Evolutionary conservation across 2,113 vertebrate species (phyloP).

Genomic region (Proterorhinus semilunaris): DNA sequence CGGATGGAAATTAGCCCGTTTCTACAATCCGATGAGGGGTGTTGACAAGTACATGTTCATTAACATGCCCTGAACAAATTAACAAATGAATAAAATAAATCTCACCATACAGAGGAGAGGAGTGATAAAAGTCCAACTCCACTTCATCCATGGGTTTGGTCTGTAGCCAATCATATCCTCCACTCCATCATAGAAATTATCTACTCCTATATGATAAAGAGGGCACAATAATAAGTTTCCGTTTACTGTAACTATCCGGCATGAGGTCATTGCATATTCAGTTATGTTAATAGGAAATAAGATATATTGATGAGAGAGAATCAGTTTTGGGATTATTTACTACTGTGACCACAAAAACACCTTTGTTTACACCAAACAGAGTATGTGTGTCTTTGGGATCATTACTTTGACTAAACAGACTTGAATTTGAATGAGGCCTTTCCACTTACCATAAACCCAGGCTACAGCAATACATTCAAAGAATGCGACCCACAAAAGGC

Average conservation of each 20-base stretch:
- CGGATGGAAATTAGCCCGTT: no score
- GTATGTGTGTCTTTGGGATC: conserved; percentile 27
- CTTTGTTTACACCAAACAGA: conserved; percentile 46
- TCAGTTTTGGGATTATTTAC: conserved; percentile 49
- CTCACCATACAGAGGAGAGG: conserved; percentile 91
- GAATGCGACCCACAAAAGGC: conserved; percentile 99
- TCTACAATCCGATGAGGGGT: no score
- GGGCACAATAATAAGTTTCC: background rate
- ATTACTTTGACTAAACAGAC: conserved; percentile 38
- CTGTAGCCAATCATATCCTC: conserved; percentile 99
- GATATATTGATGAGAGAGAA: conserved; percentile 27
- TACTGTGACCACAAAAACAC: conserved; percentile 39
- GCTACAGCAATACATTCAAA: conserved; percentile 99
- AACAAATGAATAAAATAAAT: background rate
- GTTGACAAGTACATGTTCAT: no score
- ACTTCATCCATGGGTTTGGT: conserved; percentile 98
- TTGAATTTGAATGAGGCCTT: conserved; percentile 13
- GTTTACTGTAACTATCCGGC: background rate
- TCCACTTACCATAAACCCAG: conserved; percentile 97
- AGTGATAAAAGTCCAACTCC: conserved; percentile 95
- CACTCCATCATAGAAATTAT: conserved; percentile 96
- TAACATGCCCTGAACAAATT: no score
- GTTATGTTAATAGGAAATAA: conserved; percentile 6
- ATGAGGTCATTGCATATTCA: background rate
- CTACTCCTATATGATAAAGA: conserved; percentile 81